Evolutionary conservation across 2,113 vertebrate genomes (phyloP), one percentile per base, ranked within the genome.

Genomic region (Ahaetulla prasina): DNA sequence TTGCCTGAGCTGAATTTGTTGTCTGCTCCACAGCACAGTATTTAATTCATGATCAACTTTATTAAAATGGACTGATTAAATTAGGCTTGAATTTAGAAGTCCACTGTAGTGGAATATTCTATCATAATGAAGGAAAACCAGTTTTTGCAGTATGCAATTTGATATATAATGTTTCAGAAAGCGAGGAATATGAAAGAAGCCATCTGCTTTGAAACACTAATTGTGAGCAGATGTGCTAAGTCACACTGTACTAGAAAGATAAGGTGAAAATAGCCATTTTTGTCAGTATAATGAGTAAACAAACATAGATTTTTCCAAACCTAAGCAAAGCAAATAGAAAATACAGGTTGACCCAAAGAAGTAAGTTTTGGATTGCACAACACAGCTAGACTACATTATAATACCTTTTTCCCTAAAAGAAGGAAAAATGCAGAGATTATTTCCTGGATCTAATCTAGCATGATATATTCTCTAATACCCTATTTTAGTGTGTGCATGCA

Each of bases 161-260:
- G 55, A 53, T 90, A 92, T 20, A 45, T 5, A 85, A 7, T 63
- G 11, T 47, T 94, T 45, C 54, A 93, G 85, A 52, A 88, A 93
- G 3, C 20, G 25, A 87, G 4, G 80, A 90, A 84, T 93, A 54
- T 93, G 12, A 93, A 92, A 89, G 57, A 5, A 93, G 27, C 91
- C 2, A n/a, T 91, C 91, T 96, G 2, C 2, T 35, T 27, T 92
- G 91, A 95, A 93, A 88, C 95, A 93, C 88, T 94, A 92, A 93
- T 91, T 95, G 89, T 50, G 50, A 93, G 39, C 27, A 91, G 60
- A 88, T 85, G 16, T 47, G 68, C 45, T n/a, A 95, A 93, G 85
- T 92, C 14, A 89, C 55, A 84, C 68, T 92, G 57, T 20, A 94
- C 84, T 60, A 63, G 18, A 63, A 95, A 94, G 89, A 92, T 94